These are phyloP conservation scores for Carpatolechia fugitivella DNA, from an alignment of 2,888 invertebrate species.

Conservation along the genomic window DNA sequence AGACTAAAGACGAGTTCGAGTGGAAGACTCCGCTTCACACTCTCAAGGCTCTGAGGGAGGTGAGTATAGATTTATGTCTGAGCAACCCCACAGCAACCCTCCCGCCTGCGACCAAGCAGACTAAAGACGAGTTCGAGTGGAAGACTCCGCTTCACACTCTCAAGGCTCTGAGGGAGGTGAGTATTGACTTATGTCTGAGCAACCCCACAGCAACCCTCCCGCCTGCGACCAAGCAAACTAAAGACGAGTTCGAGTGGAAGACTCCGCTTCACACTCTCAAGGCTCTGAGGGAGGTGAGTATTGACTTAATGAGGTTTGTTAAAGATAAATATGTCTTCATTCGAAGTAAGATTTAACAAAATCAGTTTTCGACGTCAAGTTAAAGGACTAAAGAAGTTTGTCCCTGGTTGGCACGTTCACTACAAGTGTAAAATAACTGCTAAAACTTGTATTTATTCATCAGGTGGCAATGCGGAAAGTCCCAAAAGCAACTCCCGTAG, in stretches of 20 bases:
- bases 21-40: constrained; percentile 87
- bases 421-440: too few species aligned
- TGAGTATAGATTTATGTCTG: constrained; percentile 66
- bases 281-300: constrained; percentile 84
- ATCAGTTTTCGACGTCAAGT: too few species aligned
- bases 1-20: constrained; percentile 89
- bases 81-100: constrained; percentile 84
- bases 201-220: constrained; percentile 85
- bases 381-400: too few species aligned
- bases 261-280: constrained; percentile 88
- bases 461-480: constrained; percentile 82
- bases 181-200: constrained; percentile 58
- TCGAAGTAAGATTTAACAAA: too few species aligned
- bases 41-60: constrained; percentile 87
- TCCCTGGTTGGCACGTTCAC: too few species aligned
- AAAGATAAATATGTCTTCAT: too few species aligned
- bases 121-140: constrained; percentile 91
- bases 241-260: constrained; percentile 89
- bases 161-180: constrained; percentile 86
- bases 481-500: constrained; percentile 62
- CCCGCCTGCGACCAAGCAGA: constrained; percentile 82
- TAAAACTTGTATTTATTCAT: neutral
- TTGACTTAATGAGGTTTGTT: too few species aligned
- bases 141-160: constrained; percentile 87
- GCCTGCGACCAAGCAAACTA: constrained; percentile 83